Evolutionary conservation across 2,113 vertebrate species (phyloP), one percentile per base, ranked within the genome.

Genomic region (Carassius gibelio): DNA sequence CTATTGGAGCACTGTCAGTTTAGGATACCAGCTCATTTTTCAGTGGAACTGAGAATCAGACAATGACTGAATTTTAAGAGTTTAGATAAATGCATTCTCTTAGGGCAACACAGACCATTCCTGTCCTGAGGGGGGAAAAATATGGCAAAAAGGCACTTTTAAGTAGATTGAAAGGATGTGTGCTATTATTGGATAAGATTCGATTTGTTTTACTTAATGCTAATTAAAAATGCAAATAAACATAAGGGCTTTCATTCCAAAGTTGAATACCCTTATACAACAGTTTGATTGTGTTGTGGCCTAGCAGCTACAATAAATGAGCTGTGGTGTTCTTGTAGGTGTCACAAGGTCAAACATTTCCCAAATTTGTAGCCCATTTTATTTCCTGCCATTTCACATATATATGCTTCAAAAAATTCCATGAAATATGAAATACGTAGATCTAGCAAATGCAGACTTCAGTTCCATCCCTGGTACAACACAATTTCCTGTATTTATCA

Each of bases 1-100:
- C 57, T 26, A 59, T 69, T 8, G 21, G 34, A 52, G 34, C 76
- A 57, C 17, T 4, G 62, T 74, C 82, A 50, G 77, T 61, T 83
- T 48, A 66, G 36, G 7, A n/a, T 62, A 69, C 38, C 55, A 48
- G 74, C 62, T 80, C 75, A 75, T 69, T 78, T 81, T 38, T 85
- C 52, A 38, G 64, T 84, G 71, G 38, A 61, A 38, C 62, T 23
- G 48, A 69, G 66, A 26, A 34, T 52, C 42, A 45, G 6, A 71
- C 45, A 26, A 71, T 34, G 19, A 82, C 80, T 71, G 48, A 68
- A 71, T 82, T 71, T 82, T 55, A 55, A 68, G 19, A 71, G 48
- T 26, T 14, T 10, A 82, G 9, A 71, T 71, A 82, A 82, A 82
- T 21, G 17, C 8, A 71, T 26, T 71, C 17, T 64, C 80, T 52